These are phyloP conservation scores for Ursus arctos DNA, from an alignment of 2,113 vertebrate genomes.

Conservation along the genomic window DNA sequence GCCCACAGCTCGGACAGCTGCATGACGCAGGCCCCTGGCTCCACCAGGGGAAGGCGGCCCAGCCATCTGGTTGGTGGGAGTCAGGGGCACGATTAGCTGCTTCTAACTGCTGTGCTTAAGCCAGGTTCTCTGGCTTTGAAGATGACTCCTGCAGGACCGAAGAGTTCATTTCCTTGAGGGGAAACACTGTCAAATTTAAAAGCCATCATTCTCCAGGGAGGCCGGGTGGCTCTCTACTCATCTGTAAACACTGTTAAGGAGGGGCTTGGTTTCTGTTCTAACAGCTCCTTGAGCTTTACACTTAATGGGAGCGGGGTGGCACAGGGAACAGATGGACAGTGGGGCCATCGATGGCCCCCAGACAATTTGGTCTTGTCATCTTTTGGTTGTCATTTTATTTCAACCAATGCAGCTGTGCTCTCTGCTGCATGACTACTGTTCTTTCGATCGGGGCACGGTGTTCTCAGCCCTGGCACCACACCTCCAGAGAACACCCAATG, in stretches of 20 bases:
- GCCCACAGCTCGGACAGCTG: slow-evolving; percentile 77
- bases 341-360: neutral
- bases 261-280: neutral
- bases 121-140: slow-evolving; percentile 72
- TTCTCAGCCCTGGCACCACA: neutral
- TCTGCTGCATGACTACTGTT: neutral
- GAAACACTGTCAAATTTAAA: slow-evolving; percentile 26
- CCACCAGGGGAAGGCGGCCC: slow-evolving; percentile 36
- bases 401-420: neutral
- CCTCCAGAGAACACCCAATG: neutral
- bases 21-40: neutral
- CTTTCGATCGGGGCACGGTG: neutral
- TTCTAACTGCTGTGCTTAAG: neutral
- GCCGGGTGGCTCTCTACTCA: neutral
- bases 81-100: neutral
- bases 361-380: neutral
- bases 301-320: neutral
- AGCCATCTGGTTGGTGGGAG: slow-evolving; percentile 59
- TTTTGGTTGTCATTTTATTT: neutral
- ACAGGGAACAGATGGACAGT: neutral
- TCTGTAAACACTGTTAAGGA: neutral
- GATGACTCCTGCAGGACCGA: slow-evolving; percentile 49
- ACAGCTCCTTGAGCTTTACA: neutral
- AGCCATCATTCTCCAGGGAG: neutral
- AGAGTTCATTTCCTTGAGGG: slow-evolving; percentile 1